Percentiles rank a stretch among this genome's conserved stretches.
These are phyloP conservation scores for Bos taurus DNA, from an alignment of 2,113 vertebrate genomes.

Conservation along the genomic window DNA sequence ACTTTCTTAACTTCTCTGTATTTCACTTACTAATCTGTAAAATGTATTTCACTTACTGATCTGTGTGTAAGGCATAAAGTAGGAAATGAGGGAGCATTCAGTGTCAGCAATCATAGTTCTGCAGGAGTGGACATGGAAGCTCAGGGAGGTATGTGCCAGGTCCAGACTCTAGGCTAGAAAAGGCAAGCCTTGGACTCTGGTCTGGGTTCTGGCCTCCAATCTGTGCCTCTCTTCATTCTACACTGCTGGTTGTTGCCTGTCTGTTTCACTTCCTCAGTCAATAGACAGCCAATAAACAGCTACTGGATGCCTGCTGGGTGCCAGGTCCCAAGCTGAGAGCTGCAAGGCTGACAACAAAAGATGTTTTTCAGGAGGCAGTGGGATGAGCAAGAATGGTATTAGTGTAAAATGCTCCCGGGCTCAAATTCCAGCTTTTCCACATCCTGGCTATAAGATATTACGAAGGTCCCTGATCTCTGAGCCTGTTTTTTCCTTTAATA, in stretches of 20 bases:
- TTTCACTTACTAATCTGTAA: not conserved
- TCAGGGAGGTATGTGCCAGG: not conserved
- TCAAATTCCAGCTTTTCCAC: not conserved
- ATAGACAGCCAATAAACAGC: not conserved
- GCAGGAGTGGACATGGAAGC: not conserved
- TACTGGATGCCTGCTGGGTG: not conserved
- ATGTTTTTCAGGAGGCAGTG: not conserved
- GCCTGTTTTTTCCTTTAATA: not conserved
- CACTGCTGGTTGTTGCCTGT: not conserved
- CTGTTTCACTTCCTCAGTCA: not conserved
- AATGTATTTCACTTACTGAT: not conserved
- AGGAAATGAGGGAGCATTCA: not conserved
- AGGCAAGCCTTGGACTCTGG: not conserved
- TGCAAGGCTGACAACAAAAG: not conserved
- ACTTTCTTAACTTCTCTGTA: not conserved
- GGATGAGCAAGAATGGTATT: not conserved
- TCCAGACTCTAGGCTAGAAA: not conserved
- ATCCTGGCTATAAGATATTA: not conserved
- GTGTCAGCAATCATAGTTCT: not conserved
- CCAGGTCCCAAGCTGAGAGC: not conserved
- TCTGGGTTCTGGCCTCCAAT: not conserved
- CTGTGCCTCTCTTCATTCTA: not conserved
- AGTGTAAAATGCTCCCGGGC: not conserved
- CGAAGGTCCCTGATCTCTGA: not conserved
- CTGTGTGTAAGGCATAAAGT: not conserved